These are phyloP conservation scores for Hirudinaria manillensis DNA, from an alignment of 2,888 invertebrate species.

Conservation along the genomic window DNA sequence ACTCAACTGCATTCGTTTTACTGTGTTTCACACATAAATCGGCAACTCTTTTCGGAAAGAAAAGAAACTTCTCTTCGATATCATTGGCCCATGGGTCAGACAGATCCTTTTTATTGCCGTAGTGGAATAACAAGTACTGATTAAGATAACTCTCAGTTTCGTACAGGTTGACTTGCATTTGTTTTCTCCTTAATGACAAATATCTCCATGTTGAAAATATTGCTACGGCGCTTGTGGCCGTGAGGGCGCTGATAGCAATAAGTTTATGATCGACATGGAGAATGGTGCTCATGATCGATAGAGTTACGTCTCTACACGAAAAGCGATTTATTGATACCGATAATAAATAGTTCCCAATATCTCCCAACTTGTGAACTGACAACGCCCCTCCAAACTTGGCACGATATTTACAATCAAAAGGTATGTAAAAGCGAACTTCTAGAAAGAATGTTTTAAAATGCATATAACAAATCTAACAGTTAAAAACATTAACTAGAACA, in stretches of 20 bases:
- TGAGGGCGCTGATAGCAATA: conserved; percentile 30
- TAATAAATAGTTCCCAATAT: too few species aligned
- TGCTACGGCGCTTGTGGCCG: conserved; percentile 33
- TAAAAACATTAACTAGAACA: too few species aligned
- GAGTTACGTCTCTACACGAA: not conserved
- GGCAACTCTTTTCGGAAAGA: conserved; percentile 50
- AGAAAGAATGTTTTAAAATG: too few species aligned
- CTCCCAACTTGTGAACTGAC: too few species aligned
- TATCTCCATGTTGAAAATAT: conserved; percentile 33
- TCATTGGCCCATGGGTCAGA: conserved; percentile 46
- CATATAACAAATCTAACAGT: too few species aligned
- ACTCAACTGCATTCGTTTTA: conserved; percentile 40
- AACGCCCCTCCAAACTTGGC: too few species aligned
- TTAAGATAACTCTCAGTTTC: conserved; percentile 47
- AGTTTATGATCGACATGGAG: conserved; percentile 33
- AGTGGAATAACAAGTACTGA: conserved; percentile 51
- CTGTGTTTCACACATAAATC: conserved; percentile 48
- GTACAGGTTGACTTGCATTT: conserved; percentile 40
- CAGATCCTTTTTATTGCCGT: conserved; percentile 45
- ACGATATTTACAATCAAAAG: too few species aligned
- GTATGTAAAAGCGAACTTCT: too few species aligned
- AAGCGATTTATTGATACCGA: too few species aligned
- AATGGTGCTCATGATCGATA: conserved; percentile 25
- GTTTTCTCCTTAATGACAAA: conserved; percentile 23
- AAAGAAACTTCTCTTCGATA: conserved; percentile 37